Evolutionary conservation across 2,797 vertebrate genomes (phyloP).

Genomic region (Sphenopsis melanotis): DNA sequence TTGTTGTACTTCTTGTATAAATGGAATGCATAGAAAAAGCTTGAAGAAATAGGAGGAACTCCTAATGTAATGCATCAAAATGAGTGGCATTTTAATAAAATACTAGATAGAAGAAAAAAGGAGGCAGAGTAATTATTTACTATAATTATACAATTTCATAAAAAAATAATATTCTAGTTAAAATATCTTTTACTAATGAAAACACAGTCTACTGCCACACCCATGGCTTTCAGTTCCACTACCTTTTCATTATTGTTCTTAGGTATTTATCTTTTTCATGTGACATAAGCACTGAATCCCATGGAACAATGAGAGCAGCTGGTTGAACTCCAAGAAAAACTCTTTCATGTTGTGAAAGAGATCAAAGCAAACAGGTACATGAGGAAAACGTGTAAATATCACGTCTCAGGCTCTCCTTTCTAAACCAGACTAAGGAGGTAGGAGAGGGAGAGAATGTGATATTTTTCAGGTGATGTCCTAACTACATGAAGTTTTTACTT

Average conservation of each 20-base stretch:
- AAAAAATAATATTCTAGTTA: not conserved
- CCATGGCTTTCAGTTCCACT: not conserved
- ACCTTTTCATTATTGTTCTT: not conserved
- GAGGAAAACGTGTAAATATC: not conserved
- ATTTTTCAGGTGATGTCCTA: not conserved
- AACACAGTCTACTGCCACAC: not conserved
- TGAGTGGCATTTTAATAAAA: not conserved
- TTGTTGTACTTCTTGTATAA: not conserved
- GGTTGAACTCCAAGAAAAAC: not conserved
- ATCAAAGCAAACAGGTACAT: not conserved
- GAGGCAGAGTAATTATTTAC: not conserved
- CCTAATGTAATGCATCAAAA: not conserved
- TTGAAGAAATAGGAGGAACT: not conserved
- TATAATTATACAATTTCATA: not conserved
- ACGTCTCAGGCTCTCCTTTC: fast-evolving
- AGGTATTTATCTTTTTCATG: not conserved
- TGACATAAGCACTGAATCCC: not conserved
- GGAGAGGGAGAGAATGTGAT: not conserved
- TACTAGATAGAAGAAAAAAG: not conserved
- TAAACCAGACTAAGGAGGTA: not conserved
- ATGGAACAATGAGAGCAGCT: not conserved
- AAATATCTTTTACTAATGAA: not conserved
- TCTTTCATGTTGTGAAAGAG: not conserved
- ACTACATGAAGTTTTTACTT: not conserved
- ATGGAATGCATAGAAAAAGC: not conserved